Percentiles rank a stretch among this genome's conserved stretches.
Evolutionary conservation across 2,888 invertebrate species (phyloP).

Genomic region (Dryobotodes eremita): DNA sequence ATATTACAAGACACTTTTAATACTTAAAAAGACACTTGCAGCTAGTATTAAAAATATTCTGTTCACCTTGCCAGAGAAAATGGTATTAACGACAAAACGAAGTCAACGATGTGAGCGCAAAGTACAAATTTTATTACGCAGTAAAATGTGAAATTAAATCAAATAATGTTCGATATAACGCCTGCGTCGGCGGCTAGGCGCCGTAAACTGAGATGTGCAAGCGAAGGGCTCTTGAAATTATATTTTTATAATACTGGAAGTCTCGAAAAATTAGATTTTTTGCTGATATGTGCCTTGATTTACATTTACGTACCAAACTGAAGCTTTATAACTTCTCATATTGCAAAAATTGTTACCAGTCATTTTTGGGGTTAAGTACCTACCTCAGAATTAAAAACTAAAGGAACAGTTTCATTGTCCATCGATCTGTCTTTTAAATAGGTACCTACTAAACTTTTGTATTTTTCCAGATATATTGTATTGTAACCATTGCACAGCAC

Average conservation of each 20-base stretch:
- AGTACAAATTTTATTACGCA: constrained; percentile 70
- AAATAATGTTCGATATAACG: constrained; percentile 69
- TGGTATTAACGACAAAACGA: constrained; percentile 36
- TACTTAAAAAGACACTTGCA: neutral
- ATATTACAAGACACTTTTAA: neutral
- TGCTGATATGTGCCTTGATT: constrained; percentile 24
- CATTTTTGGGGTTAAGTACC: neutral
- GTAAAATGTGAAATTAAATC: constrained; percentile 74
- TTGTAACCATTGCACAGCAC: neutral
- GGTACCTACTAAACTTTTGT: neutral
- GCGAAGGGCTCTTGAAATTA: constrained; percentile 49
- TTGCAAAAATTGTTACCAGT: neutral
- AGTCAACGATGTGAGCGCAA: constrained; percentile 61
- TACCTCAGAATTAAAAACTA: neutral
- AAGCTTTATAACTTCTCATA: neutral
- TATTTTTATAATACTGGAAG: constrained; percentile 45
- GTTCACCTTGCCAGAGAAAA: constrained; percentile 36
- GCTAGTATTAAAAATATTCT: constrained; percentile 39
- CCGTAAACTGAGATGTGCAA: constrained; percentile 60
- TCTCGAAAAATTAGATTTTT: neutral
- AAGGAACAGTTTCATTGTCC: neutral
- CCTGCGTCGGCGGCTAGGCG: constrained; percentile 37
- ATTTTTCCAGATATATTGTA: neutral
- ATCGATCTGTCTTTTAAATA: neutral
- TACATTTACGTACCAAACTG: neutral